A percentile compares a stretch with the other conserved stretches of the same genome.
Conservation (phyloP, 2,113 vertebrate species). For the Brachyhypopomus occidentalis region DNA sequence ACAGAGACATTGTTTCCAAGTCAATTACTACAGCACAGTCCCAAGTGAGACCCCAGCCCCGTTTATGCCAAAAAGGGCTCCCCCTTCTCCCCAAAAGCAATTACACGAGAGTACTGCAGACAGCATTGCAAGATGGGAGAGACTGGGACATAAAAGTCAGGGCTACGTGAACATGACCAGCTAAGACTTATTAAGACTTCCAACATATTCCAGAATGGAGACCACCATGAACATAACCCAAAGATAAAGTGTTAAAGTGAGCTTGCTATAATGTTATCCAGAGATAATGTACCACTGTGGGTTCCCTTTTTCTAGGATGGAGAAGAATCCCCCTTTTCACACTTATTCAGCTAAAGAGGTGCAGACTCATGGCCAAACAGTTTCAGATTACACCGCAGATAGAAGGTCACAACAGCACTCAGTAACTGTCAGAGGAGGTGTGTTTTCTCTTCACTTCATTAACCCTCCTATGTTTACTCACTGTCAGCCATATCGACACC, state of each 20-base stretch:
- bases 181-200: not conserved
- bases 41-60: constrained; percentile 59
- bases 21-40: constrained; percentile 67
- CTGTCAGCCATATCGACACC: not conserved
- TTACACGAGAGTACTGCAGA: constrained; percentile 53
- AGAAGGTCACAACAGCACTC: constrained; percentile 37
- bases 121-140: constrained; percentile 44
- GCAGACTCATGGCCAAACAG: not conserved
- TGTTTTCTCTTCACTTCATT: constrained; percentile 43
- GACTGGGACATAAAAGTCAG: constrained; percentile 12
- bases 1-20: constrained; percentile 59
- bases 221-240: not conserved
- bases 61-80: constrained; percentile 65
- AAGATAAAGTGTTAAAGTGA: not conserved
- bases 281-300: not conserved
- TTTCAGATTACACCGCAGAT: constrained; percentile 38
- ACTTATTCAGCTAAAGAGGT: not conserved
- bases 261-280: not conserved
- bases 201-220: not conserved
- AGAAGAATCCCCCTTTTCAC: not conserved
- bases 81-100: constrained; percentile 55
- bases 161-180: not conserved
- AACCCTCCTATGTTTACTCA: constrained; percentile 26
- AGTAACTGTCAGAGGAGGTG: constrained; percentile 18
- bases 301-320: not conserved